Evolutionary conservation across 2,113 vertebrate genomes (phyloP).

Genomic region (Rhodinocichla rosea): DNA sequence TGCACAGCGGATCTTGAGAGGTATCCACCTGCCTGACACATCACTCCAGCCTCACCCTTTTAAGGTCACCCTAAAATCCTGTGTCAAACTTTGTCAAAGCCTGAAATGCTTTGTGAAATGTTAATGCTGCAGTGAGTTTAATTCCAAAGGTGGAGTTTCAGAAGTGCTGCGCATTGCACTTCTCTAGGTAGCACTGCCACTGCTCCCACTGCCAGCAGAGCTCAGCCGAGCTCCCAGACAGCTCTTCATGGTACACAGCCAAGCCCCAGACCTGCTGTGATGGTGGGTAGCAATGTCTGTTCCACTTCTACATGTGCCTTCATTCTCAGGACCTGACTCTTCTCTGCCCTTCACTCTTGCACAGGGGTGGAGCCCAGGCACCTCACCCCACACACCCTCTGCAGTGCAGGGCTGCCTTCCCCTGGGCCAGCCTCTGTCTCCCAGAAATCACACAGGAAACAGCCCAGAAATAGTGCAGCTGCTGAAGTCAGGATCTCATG

Average conservation of each 20-base stretch:
- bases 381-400: fast-evolving
- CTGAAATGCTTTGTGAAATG: background rate
- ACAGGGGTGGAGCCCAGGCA: fast-evolving
- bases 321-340: background rate
- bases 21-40: background rate
- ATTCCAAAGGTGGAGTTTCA: background rate
- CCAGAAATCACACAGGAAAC: background rate
- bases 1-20: background rate
- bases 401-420: background rate
- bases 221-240: background rate
- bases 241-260: background rate
- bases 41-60: background rate
- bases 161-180: background rate
- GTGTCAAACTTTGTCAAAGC: background rate
- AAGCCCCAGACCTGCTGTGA: background rate
- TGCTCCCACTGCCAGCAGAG: background rate
- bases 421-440: background rate
- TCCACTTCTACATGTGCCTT: background rate
- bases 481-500: background rate
- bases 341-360: fast-evolving
- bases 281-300: background rate
- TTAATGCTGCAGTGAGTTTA: background rate
- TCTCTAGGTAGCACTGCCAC: background rate
- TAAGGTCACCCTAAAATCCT: background rate
- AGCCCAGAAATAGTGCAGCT: background rate